Evolutionary conservation across 1,140 invertebrate species (phyloP).

Genomic region (Thaumatotibia leucotreta): DNA sequence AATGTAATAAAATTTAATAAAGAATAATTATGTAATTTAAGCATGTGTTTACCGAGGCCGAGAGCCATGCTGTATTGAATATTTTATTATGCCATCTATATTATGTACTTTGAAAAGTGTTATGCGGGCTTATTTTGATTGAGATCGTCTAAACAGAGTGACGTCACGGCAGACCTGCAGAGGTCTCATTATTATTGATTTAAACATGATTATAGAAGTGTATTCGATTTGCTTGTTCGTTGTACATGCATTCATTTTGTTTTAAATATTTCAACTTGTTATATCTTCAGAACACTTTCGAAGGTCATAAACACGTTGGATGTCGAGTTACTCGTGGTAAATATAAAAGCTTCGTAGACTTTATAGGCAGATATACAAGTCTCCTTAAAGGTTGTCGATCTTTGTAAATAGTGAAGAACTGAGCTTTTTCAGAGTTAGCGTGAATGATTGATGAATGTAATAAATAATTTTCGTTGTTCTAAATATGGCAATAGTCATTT

Average conservation of each 20-base stretch:
- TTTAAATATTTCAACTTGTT: background rate
- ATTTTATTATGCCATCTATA: background rate
- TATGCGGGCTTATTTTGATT: background rate
- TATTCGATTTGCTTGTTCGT: too few relatives aligned
- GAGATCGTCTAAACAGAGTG: background rate
- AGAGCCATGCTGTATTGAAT: background rate
- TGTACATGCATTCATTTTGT: background rate
- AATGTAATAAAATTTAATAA: background rate
- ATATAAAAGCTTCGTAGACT: background rate
- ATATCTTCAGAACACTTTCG: background rate
- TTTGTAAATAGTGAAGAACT: slow-evolving; percentile 5
- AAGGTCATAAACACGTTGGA: background rate
- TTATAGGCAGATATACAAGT: background rate
- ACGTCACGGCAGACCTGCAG: background rate
- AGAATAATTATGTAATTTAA: slow-evolving; percentile 2
- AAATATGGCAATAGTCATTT: background rate
- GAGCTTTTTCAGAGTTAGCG: background rate
- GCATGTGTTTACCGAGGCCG: background rate
- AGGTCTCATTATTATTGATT: background rate
- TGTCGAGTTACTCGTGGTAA: background rate
- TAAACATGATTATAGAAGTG: background rate
- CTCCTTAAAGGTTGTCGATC: background rate
- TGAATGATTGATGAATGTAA: background rate
- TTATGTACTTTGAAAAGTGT: background rate
- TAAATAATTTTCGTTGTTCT: background rate